These are phyloP conservation scores for Nothura maculosa DNA, from an alignment of 2,797 vertebrate genomes.

Conservation along the genomic window DNA sequence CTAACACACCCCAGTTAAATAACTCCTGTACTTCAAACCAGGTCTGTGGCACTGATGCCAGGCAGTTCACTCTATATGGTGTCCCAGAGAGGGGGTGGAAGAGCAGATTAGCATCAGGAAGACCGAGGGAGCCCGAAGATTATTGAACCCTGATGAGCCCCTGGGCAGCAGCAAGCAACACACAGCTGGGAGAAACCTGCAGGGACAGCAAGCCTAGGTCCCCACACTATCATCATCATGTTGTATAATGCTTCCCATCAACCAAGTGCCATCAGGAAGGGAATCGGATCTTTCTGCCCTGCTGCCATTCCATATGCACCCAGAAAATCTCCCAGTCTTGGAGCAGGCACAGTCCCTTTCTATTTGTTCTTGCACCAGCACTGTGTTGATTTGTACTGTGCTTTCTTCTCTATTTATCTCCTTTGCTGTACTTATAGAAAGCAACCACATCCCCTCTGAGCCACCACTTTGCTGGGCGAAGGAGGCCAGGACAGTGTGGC, in stretches of 20 bases:
- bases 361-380: neutral
- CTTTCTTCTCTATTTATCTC: neutral
- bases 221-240: rapidly evolving
- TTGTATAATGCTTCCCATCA: neutral
- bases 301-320: rapidly evolving
- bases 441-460: rapidly evolving
- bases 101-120: neutral
- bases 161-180: neutral
- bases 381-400: neutral
- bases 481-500: neutral
- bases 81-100: neutral
- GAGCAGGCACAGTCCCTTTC: neutral
- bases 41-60: rapidly evolving
- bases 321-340: neutral
- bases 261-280: neutral
- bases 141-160: rapidly evolving
- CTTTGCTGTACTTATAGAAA: neutral
- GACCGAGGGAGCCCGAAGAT: neutral
- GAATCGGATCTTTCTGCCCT: neutral
- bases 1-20: rapidly evolving
- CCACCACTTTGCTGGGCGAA: rapidly evolving
- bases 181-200: rapidly evolving
- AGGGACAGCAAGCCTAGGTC: neutral
- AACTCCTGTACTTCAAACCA: neutral
- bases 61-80: neutral